Conservation (phyloP, 2,888 invertebrate genomes). For the Nomada fucata region DNA sequence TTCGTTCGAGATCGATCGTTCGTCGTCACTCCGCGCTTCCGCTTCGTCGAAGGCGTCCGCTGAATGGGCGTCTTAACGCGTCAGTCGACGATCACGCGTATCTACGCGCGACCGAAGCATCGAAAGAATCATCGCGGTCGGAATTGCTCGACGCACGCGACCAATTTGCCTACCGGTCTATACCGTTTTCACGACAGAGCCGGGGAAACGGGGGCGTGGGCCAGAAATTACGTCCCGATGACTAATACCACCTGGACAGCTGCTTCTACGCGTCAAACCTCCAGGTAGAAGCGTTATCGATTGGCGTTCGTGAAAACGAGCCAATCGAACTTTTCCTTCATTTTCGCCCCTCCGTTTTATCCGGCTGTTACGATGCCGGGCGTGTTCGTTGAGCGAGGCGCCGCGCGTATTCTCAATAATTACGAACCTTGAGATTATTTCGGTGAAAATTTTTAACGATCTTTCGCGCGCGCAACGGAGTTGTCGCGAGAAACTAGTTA, state of each 20-base stretch:
- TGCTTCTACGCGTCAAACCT: conserved; percentile 49
- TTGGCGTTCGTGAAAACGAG: conserved; percentile 40
- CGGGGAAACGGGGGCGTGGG: conserved; percentile 18
- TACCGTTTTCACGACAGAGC: background rate
- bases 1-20: conserved; percentile 7
- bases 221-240: conserved; percentile 48
- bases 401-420: too few species aligned
- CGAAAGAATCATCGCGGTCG: background rate
- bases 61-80: background rate
- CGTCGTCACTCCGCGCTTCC: background rate
- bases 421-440: background rate
- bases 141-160: background rate
- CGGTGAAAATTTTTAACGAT: too few species aligned
- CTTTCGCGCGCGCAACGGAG: background rate
- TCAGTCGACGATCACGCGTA: background rate
- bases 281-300: conserved; percentile 35
- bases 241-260: conserved; percentile 53
- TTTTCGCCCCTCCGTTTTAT: background rate
- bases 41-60: too few species aligned
- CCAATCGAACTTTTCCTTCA: conserved; percentile 13
- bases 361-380: too few species aligned
- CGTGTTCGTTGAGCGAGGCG: too few species aligned
- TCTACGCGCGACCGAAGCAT: background rate
- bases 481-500: background rate
- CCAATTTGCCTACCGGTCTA: background rate